phyloP scores from a whole-genome alignment of 2,888 invertebrate genomes.

The Orthosia incerta region DNA sequence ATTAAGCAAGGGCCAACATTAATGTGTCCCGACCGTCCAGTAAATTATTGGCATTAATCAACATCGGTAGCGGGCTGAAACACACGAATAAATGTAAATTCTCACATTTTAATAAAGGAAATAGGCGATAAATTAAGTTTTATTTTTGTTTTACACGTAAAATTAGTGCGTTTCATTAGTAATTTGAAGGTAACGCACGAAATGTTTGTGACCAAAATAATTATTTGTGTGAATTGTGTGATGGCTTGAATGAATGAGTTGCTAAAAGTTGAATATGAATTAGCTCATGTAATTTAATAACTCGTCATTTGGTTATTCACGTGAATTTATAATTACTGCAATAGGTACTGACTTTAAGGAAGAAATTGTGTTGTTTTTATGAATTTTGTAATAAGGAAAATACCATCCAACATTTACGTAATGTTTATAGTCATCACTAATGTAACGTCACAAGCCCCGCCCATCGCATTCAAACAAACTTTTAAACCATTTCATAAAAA shows the following conservation, averaged over 20 bases:
- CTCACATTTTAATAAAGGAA: slow-evolving; percentile 65
- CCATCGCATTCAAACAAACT: slow-evolving; percentile 34
- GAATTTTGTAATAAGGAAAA: neutral
- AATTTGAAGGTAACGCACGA: slow-evolving; percentile 41
- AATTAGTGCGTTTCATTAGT: slow-evolving; percentile 54
- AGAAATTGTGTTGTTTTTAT: neutral
- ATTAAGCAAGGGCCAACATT: slow-evolving; percentile 75
- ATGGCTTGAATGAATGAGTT: slow-evolving; percentile 26
- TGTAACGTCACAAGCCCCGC: slow-evolving; percentile 1
- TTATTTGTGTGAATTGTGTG: neutral
- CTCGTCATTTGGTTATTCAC: neutral
- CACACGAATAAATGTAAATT: slow-evolving; percentile 65
- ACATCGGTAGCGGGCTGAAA: slow-evolving; percentile 72
- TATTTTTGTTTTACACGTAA: slow-evolving; percentile 53
- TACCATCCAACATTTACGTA: neutral
- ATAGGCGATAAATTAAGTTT: slow-evolving; percentile 63
- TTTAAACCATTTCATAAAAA: slow-evolving; percentile 47
- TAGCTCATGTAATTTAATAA: slow-evolving; percentile 2
- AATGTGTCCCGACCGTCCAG: slow-evolving; percentile 70
- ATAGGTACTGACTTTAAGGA: neutral
- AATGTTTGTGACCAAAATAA: slow-evolving; percentile 41
- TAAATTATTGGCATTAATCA: slow-evolving; percentile 75
- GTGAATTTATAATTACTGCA: neutral
- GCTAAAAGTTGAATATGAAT: slow-evolving; percentile 13
- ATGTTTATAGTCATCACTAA: neutral